phyloP scores from a whole-genome alignment of 2,888 invertebrate genomes.

The Spilosoma lubricipeda region DNA sequence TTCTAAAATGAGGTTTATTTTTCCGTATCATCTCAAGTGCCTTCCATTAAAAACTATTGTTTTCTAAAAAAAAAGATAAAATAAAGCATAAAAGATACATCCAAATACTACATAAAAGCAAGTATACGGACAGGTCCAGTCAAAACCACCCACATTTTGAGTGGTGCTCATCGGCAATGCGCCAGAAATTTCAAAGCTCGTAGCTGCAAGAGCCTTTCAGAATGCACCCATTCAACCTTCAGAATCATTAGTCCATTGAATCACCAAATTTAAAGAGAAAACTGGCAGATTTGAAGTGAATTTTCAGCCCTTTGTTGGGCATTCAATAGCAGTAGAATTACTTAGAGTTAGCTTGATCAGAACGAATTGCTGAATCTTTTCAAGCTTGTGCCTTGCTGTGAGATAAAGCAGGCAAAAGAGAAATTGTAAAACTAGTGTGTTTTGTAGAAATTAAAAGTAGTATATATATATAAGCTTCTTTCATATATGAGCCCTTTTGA shows the following conservation, averaged over 20 bases:
- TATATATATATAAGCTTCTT: not conserved
- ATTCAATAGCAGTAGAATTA: slow-evolving; percentile 51
- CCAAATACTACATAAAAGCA: slow-evolving; percentile 46
- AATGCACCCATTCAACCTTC: slow-evolving; percentile 72
- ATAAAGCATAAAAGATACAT: slow-evolving; percentile 36
- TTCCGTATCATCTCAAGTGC: not conserved
- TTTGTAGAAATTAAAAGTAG: not conserved
- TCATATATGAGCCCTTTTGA: not conserved
- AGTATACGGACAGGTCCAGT: slow-evolving; percentile 46
- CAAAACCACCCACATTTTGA: slow-evolving; percentile 54
- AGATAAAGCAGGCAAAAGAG: not conserved
- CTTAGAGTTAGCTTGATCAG: slow-evolving; percentile 39
- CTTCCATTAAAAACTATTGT: too few species aligned
- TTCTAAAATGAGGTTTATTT: not conserved
- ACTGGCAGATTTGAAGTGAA: slow-evolving; percentile 57
- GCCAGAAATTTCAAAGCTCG: slow-evolving; percentile 59
- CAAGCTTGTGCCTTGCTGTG: not conserved
- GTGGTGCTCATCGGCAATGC: slow-evolving; percentile 55
- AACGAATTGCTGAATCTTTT: slow-evolving; percentile 29
- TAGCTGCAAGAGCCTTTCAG: slow-evolving; percentile 67
- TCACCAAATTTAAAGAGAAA: slow-evolving; percentile 75
- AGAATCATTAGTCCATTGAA: slow-evolving; percentile 80
- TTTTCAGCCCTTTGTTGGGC: slow-evolving; percentile 49
- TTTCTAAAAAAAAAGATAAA: not conserved
- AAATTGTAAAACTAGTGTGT: not conserved